Base-by-base conservation (phyloP, 2,113 vertebrate genomes). In the Rana temporaria region DNA sequence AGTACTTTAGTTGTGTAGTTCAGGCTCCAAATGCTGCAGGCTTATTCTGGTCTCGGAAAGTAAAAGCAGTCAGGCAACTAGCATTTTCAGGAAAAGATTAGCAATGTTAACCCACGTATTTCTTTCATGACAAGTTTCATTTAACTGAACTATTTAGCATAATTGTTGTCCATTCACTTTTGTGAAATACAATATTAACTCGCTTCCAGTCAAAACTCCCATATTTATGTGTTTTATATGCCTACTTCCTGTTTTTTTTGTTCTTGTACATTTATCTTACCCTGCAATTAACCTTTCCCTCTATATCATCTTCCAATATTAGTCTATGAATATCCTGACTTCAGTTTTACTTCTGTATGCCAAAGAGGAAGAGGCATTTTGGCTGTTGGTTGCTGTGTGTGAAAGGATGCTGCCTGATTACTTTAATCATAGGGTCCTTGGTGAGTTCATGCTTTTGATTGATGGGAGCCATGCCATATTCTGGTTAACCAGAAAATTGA, bases 261-360 rank as follows among this genome's bases (percentile, higher is more conserved):
- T 38, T 38, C 7, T 38, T 1, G 26, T 30, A 30, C 26, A 38
- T 38, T 38, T 38, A 38, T 38, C 60, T 63, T 63, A 63, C 6
- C 19, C 38, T 38, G 18, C 42, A 48, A 48, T 48, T 38, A 38
- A 38, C 4, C 0, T 38, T 48, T 48, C 42, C 12, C 42, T 48
- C 3, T 52, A 16, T 30, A 26, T 60, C 88, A 66, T 87, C 85
- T 38, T 2, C 22, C 79, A 75, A 0, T 56, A 71, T 68, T 85
- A 99, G 98, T 99, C 98, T 1, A 99, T 99, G 98, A 99, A 99
- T 89, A 99, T 99, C 88, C 88, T 99, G 90, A 94, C 98, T 9
- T 99, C 98, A 0, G 97, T 98, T 84, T 85, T 99, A 90, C 91
- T 99, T 85, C 91, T 99, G 0, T 99, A 98, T 3, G 92, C 96